phyloP scores from a whole-genome alignment of 2,113 vertebrate genomes.

The Callipepla californica region DNA sequence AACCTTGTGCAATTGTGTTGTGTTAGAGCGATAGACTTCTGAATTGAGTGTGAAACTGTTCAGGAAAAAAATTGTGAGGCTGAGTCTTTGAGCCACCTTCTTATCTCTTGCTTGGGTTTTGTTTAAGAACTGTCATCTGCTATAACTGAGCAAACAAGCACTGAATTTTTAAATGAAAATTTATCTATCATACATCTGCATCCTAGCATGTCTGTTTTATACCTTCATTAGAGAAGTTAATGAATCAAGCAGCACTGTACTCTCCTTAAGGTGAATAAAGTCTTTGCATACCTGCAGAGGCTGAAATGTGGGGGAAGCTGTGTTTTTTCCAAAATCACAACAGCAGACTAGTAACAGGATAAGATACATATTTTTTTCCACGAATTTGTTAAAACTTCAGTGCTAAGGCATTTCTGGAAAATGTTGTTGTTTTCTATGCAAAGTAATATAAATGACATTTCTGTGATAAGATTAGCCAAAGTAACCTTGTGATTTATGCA shows the following conservation, averaged over 20 bases:
- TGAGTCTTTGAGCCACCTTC: fast-evolving
- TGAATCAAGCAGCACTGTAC: neutral
- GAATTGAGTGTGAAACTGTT: neutral
- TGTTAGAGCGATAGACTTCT: neutral
- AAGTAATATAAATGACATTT: neutral
- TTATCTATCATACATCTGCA: neutral
- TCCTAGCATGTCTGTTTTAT: neutral
- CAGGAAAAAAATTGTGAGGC: neutral
- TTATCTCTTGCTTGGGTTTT: neutral
- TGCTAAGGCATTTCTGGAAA: neutral
- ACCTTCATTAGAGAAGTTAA: neutral
- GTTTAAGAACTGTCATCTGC: neutral
- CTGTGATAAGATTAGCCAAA: constrained; percentile 21
- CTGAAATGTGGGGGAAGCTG: neutral
- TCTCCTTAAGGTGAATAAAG: neutral
- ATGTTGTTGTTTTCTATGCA: neutral
- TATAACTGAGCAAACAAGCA: neutral
- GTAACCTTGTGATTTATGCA: constrained; percentile 46
- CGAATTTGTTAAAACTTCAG: neutral
- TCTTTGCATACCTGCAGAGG: neutral
- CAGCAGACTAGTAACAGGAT: neutral
- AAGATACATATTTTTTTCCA: neutral
- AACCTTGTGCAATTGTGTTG: neutral
- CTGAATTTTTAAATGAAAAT: neutral
- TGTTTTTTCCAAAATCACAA: neutral